A percentile compares a stretch with the other conserved stretches of the same genome.
phyloP scores from a whole-genome alignment of 2,888 invertebrate species.

The Nudaria mundana region DNA sequence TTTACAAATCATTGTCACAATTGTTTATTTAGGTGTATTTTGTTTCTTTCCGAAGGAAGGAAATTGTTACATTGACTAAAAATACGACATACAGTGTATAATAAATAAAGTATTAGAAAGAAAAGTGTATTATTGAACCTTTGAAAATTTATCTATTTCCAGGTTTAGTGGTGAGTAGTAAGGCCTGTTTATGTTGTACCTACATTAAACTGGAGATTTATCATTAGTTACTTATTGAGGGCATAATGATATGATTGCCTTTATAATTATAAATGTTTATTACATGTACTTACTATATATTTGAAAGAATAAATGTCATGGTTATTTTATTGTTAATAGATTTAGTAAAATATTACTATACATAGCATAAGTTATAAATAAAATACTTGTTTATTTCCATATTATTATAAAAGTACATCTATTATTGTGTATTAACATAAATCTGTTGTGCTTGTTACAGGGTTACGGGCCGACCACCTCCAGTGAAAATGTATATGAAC shows the following conservation, averaged over 20 bases:
- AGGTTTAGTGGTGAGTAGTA: slow-evolving; percentile 35
- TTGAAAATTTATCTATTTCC: slow-evolving; percentile 22
- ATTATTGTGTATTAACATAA: no score
- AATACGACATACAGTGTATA: slow-evolving; percentile 23
- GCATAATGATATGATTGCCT: slow-evolving; percentile 43
- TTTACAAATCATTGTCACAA: slow-evolving; percentile 3
- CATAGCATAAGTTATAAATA: no score
- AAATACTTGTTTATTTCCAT: no score
- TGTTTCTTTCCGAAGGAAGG: background rate
- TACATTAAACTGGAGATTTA: slow-evolving; percentile 10
- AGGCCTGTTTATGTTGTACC: slow-evolving; percentile 18
- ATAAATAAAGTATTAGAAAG: slow-evolving; percentile 47
- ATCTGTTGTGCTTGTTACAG: slow-evolving; percentile 63
- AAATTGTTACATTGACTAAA: slow-evolving; percentile 7
- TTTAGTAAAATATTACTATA: no score
- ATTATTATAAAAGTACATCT: background rate
- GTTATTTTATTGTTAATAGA: background rate
- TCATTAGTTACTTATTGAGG: slow-evolving; percentile 32
- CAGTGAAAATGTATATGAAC: slow-evolving; percentile 74
- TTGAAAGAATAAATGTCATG: background rate
- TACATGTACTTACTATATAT: slow-evolving; percentile 21
- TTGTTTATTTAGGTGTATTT: slow-evolving; percentile 14
- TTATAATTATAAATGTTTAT: slow-evolving; percentile 24
- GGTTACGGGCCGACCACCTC: slow-evolving; percentile 80
- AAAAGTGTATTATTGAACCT: slow-evolving; percentile 54